Base-by-base conservation (phyloP, 2,797 vertebrate species). In the Myiothlypis chrysogaster region DNA sequence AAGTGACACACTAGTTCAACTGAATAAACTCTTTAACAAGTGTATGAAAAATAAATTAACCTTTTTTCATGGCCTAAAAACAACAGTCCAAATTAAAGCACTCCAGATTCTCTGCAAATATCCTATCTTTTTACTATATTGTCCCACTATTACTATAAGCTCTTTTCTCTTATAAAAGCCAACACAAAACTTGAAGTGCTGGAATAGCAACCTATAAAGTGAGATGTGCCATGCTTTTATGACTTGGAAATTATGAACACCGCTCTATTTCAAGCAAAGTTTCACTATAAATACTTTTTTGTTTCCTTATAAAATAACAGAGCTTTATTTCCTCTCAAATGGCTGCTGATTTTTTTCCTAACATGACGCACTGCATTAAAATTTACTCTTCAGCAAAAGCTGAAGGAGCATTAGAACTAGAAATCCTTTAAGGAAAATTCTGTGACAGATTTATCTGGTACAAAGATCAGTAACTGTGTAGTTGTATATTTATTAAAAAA, bases 41-140 rank as follows among this genome's bases (percentile, higher is more conserved):
- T 21, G 14, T 37, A 87, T 59, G 75, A 94, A 87, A 92, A 89
- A 86, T 37, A 93, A 91, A 94, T 88, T 69, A 94, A 94, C 84
- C n/a, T 66, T 91, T 94, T 76, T 60, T 72, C 63, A 52, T 88
- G 66, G 59, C 66, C 83, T 91, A 83, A 88, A 94, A 88, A 4
- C 46, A 96, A 79, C 52, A 72, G 57, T 47, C 18, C 63, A 88
- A 88, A 95, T 78, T 61, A 85, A 89, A 94, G 47, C 1, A 3
- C n/a, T 70, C 44, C 41, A 63, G 35, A 77, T 47, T 41, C 35
- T 77, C 47, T 59, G 50, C 44, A 93, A 91, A 84, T 65, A 86
- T 39, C 39, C 12, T 64, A 8, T 32, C 30, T 65, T 87, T 75
- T 65, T 70, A 59, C 14, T 72, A 8, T 34, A 84, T 49, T 81